Conservation (phyloP, 2,113 vertebrate species). For the Sinocyclocheilus grahami region DNA sequence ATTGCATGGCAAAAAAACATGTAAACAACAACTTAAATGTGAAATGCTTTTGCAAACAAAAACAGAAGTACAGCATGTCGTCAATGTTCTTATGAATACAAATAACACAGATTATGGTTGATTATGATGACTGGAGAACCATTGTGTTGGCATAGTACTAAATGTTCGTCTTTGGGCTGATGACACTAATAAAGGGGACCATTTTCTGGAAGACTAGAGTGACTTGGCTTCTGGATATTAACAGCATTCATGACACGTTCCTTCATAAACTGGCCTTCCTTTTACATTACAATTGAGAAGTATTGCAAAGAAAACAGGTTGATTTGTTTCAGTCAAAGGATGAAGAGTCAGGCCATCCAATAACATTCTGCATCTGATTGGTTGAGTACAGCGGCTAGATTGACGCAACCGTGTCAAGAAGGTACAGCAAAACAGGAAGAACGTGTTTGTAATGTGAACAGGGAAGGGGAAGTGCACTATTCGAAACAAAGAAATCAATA, state of each 20-base stretch:
- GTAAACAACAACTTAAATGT: slow-evolving; percentile 19
- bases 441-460: slow-evolving; percentile 31
- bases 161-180: slow-evolving; percentile 14
- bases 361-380: neutral
- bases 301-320: slow-evolving; percentile 8
- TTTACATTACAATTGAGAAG: slow-evolving; percentile 12
- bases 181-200: neutral
- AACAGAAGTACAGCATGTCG: neutral
- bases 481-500: slow-evolving; percentile 44
- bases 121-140: neutral
- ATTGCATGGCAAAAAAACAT: slow-evolving; percentile 18
- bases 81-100: slow-evolving; percentile 8
- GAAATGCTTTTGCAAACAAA: slow-evolving; percentile 34
- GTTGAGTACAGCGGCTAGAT: neutral
- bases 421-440: slow-evolving; percentile 1
- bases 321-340: neutral
- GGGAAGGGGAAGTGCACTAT: slow-evolving; percentile 49
- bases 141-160: slow-evolving; percentile 29
- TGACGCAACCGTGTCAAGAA: neutral
- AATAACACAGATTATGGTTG: neutral
- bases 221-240: slow-evolving; percentile 41
- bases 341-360: neutral
- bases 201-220: slow-evolving; percentile 47
- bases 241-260: slow-evolving; percentile 12
- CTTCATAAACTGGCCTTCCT: slow-evolving; percentile 36